phyloP scores from a whole-genome alignment of 1,140 invertebrate genomes.

The Melipona quadrifasciata region DNA sequence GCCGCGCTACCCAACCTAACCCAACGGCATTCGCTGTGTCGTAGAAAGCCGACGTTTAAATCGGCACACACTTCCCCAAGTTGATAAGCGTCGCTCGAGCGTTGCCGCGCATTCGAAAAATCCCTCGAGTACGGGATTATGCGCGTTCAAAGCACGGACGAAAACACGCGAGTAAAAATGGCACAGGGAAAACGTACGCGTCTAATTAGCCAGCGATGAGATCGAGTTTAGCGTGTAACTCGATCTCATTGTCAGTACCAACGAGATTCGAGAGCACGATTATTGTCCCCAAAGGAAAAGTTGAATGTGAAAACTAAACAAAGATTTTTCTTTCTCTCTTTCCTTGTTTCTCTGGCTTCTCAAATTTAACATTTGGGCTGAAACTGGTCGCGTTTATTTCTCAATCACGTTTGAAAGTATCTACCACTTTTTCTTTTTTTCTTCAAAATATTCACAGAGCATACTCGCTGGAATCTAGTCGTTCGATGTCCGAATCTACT shows the following conservation, averaged over 20 bases:
- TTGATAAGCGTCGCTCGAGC: constrained; percentile 24
- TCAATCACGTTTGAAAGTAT: not conserved
- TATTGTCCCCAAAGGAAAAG: too few relatives aligned
- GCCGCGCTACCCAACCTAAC: not conserved
- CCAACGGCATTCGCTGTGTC: constrained; percentile 11
- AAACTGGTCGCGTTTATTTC: not conserved
- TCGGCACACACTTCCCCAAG: constrained; percentile 59
- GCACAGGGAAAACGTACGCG: too few relatives aligned
- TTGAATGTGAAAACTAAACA: too few relatives aligned
- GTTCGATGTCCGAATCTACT: not conserved
- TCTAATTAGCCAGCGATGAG: constrained; percentile 23
- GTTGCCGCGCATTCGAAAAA: constrained; percentile 47
- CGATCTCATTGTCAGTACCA: too few relatives aligned
- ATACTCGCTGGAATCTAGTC: not conserved
- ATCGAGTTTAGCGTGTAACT: too few relatives aligned
- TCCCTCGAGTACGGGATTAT: constrained; percentile 30
- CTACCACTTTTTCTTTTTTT: not conserved
- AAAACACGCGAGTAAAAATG: constrained; percentile 52
- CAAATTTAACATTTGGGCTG: too few relatives aligned
- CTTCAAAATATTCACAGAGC: not conserved
- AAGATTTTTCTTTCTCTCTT: too few relatives aligned
- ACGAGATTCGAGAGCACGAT: too few relatives aligned
- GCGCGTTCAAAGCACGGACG: constrained; percentile 42
- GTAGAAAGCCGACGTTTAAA: constrained; percentile 76
- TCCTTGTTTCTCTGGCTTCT: too few relatives aligned